These are phyloP conservation scores for Trachelus iudaicus DNA, from an alignment of 2,888 invertebrate species.

Conservation along the genomic window DNA sequence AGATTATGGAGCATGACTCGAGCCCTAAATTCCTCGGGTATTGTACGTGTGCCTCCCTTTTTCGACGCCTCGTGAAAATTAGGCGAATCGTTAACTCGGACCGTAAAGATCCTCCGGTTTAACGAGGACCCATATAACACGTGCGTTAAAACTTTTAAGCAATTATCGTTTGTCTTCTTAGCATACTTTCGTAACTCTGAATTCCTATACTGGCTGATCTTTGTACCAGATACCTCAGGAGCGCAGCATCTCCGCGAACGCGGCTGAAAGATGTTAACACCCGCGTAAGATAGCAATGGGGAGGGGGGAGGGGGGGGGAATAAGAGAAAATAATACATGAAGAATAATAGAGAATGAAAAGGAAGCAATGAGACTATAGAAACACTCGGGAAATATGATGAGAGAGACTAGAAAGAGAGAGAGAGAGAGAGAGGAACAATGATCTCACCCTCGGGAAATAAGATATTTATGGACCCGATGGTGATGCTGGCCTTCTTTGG, in stretches of 20 bases:
- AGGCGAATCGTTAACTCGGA: conserved; percentile 4
- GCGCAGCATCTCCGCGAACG: neutral
- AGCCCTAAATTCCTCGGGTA: neutral
- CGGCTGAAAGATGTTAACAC: neutral
- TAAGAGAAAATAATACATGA: neutral
- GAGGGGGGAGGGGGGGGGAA: fast-evolving
- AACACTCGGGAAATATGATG: neutral
- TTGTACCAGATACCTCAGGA: neutral
- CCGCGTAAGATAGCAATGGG: neutral
- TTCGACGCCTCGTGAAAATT: conserved; percentile 3
- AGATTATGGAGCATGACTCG: neutral
- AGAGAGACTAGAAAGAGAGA: neutral
- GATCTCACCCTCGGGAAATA: conserved; percentile 42
- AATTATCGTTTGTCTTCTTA: conserved; percentile 45
- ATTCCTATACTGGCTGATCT: neutral
- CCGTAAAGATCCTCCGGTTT: neutral
- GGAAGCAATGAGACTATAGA: neutral
- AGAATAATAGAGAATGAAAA: neutral
- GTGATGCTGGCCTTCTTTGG: conserved; percentile 4
- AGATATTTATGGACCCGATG: conserved; percentile 38
- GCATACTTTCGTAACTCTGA: neutral
- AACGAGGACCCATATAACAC: conserved; percentile 8
- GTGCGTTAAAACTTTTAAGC: conserved; percentile 38
- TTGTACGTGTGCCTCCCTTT: neutral
- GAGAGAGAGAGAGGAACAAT: conserved; percentile 24